Percentiles rank a stretch among this genome's conserved stretches.
Conservation (phyloP, 2,888 invertebrate species). For the Zele albiditarsus region DNA sequence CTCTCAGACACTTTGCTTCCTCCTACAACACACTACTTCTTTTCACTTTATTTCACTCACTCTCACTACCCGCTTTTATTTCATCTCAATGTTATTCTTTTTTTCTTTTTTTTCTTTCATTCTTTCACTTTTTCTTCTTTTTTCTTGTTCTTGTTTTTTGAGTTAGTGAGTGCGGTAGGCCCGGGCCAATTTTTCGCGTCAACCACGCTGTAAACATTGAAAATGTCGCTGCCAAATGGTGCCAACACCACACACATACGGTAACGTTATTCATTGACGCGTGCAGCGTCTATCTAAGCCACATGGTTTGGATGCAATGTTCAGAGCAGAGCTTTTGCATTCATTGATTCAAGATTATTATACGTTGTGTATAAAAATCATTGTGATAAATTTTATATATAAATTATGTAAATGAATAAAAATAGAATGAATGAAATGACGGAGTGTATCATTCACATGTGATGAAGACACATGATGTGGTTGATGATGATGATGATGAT, state of each 20-base stretch:
- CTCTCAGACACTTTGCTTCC: background rate
- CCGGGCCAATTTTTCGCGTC: constrained; percentile 69
- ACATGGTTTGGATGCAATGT: background rate
- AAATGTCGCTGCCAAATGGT: constrained; percentile 67
- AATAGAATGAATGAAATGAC: background rate
- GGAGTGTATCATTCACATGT: background rate
- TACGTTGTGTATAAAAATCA: background rate
- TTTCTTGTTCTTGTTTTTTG: constrained; percentile 32
- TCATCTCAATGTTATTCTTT: constrained; percentile 6
- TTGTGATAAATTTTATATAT: background rate
- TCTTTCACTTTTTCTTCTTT: constrained; percentile 38
- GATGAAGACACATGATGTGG: background rate
- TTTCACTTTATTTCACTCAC: constrained; percentile 33
- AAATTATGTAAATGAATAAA: background rate
- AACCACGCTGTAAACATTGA: constrained; percentile 68
- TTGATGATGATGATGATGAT: background rate
- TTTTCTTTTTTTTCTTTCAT: constrained; percentile 27
- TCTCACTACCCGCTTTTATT: constrained; percentile 30
- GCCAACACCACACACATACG: constrained; percentile 37
- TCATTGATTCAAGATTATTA: background rate
- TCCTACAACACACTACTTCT: constrained; percentile 22
- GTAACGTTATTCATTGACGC: constrained; percentile 39
- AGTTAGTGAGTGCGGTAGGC: constrained; percentile 58
- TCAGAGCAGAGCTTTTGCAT: background rate
- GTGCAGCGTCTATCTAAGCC: background rate